These are phyloP conservation scores for Ctenopoma multispine DNA, from an alignment of 2,797 vertebrate species.

Conservation along the genomic window DNA sequence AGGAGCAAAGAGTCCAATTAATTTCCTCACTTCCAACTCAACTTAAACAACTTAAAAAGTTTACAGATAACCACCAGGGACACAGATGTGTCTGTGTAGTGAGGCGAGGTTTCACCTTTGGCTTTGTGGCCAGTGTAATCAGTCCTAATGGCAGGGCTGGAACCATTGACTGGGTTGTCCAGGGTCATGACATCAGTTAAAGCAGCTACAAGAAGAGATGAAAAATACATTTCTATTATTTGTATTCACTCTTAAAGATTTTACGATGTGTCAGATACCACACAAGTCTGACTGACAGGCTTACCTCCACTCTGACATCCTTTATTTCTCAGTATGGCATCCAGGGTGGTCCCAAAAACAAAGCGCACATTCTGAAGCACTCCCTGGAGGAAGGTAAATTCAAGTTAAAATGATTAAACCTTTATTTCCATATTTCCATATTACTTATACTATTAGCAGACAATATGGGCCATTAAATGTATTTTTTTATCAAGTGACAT, in stretches of 20 bases:
- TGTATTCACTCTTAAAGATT: not conserved
- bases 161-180: constrained; percentile 93
- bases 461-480: not conserved
- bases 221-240: constrained; percentile 17
- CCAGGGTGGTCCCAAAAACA: constrained; percentile 94
- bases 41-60: not conserved
- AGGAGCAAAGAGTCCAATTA: constrained; percentile 29
- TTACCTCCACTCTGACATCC: constrained; percentile 94
- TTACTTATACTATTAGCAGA: not conserved
- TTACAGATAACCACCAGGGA: constrained; percentile 1
- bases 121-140: constrained; percentile 95
- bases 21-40: constrained; percentile 21
- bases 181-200: constrained; percentile 89
- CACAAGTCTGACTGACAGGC: constrained; percentile 44
- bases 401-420: constrained; percentile 8
- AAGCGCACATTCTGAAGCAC: constrained; percentile 97
- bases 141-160: constrained; percentile 94
- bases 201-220: constrained; percentile 65
- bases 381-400: constrained; percentile 83
- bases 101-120: constrained; percentile 83
- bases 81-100: not conserved
- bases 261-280: not conserved
- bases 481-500: not conserved
- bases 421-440: not conserved
- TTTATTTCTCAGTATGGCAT: constrained; percentile 94